Evolutionary conservation across 92 coral and sea anemone species (phyloP), one percentile per base, ranked within the genome.

Genomic region (Bergia puertoricense): DNA sequence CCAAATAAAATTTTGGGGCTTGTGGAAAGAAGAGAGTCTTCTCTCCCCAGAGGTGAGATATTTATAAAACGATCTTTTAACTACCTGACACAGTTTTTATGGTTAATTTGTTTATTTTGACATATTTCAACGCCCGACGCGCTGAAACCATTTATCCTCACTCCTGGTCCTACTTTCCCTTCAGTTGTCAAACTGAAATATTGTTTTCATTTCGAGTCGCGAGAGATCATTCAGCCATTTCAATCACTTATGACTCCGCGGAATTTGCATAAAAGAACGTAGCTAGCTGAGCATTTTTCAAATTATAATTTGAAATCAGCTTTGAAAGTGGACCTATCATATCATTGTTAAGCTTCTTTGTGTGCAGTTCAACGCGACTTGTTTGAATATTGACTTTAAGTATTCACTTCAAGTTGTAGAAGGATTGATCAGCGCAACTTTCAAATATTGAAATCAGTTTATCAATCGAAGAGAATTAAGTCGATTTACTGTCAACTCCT

Each of bases 251-350:
- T 14, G 44, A 45, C 87, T 48, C 78, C 11, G 45, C 41, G 42
- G 62, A 84, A 84, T 84, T 84, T 84, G 87, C 87, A 84, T 84
- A 84, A 72, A 72, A 13, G 77, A 84, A 20, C 43, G 87, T 68
- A 5, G 69, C 69, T 18, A 62, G 13, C 87, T 71, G 79, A 84
- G 36, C 77, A 84, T 74, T 84, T 45, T 79, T 84, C 66, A 89
- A 89, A 89, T 89, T 91, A 92, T 89, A 89, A 92, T 72, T 81
- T 90, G 92, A 89, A 89, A 89, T 89, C 88, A 79, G 80, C 84
- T 89, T 80, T 86, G 67, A 76, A 62, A 66, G 85, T 51, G 82
- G 89, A 85, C 90, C 90, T 90, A 91, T 91, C 92, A 86, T 86
- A 82, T 88, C 69, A 62, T 62, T 62, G 69, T 62, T 62, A 62